Evolutionary conservation across 2,113 vertebrate species (phyloP).

Genomic region (Prochilodus magdalenae): DNA sequence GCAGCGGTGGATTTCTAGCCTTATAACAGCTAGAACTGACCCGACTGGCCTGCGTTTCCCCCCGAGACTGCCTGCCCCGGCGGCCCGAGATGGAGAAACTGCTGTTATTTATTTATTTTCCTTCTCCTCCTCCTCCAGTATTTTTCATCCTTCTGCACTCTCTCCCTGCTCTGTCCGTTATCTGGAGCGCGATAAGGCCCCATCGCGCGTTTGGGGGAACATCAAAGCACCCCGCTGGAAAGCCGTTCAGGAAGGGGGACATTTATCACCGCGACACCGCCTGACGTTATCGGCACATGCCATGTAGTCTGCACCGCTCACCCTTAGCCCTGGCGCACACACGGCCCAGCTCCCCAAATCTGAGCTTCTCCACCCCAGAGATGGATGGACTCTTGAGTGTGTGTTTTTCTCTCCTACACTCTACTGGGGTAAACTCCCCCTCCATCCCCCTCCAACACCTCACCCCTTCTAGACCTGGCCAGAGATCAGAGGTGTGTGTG

Average conservation of each 20-base stretch:
- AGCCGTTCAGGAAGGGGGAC: slow-evolving; percentile 70
- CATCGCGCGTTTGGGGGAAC: slow-evolving; percentile 64
- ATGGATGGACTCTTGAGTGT: neutral
- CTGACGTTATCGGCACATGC: slow-evolving; percentile 69
- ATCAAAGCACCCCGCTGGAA: slow-evolving; percentile 69
- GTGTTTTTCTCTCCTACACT: neutral
- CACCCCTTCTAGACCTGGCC: slow-evolving; percentile 15
- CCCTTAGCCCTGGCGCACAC: slow-evolving; percentile 41
- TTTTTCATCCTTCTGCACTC: slow-evolving; percentile 52
- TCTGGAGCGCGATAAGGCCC: slow-evolving; percentile 74
- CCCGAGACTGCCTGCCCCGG: neutral
- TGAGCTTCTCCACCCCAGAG: slow-evolving; percentile 6
- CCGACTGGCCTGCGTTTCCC: slow-evolving; percentile 16
- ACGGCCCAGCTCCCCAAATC: slow-evolving; percentile 1
- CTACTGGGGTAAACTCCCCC: neutral
- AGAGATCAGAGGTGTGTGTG: slow-evolving; percentile 25
- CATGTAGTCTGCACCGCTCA: slow-evolving; percentile 62
- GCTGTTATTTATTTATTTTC: slow-evolving; percentile 74
- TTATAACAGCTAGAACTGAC: slow-evolving; percentile 12
- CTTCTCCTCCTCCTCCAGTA: slow-evolving; percentile 13
- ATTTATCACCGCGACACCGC: slow-evolving; percentile 78
- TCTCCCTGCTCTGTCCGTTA: slow-evolving; percentile 61
- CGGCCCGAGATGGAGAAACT: slow-evolving; percentile 34
- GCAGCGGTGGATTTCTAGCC: slow-evolving; percentile 8
- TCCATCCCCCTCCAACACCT: neutral